These are phyloP conservation scores for Calephelis virginiensis DNA, from an alignment of 1,140 invertebrate genomes.

Conservation along the genomic window DNA sequence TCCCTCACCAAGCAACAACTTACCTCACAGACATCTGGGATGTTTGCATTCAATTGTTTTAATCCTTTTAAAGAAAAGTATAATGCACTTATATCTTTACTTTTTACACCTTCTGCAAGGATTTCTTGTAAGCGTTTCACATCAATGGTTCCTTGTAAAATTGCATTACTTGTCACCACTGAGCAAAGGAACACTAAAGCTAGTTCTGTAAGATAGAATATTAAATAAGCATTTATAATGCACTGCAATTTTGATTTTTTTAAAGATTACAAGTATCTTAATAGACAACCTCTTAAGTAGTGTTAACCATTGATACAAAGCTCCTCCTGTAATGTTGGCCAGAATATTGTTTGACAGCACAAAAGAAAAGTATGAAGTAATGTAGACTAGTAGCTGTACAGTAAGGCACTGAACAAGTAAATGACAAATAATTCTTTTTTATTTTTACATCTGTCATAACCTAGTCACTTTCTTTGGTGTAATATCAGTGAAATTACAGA, in stretches of 20 bases:
- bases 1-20: constrained; percentile 16
- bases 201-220: constrained; percentile 44
- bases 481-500: too few relatives aligned
- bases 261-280: too few relatives aligned
- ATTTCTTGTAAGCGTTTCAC: constrained; percentile 63
- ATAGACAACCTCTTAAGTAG: too few relatives aligned
- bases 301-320: too few relatives aligned
- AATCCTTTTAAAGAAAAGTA: constrained; percentile 69
- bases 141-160: constrained; percentile 67
- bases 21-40: constrained; percentile 71
- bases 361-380: too few relatives aligned
- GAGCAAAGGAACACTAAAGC: constrained; percentile 47
- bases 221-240: not conserved
- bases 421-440: too few relatives aligned
- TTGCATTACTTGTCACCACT: constrained; percentile 55
- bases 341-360: too few relatives aligned
- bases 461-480: too few relatives aligned
- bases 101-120: constrained; percentile 62
- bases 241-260: not conserved
- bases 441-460: too few relatives aligned
- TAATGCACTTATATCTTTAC: constrained; percentile 58
- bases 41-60: constrained; percentile 56
- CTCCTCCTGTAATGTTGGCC: too few relatives aligned
- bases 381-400: too few relatives aligned
- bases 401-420: too few relatives aligned